Percentiles rank a stretch among this genome's conserved stretches.
phyloP scores from a whole-genome alignment of 2,888 invertebrate species.

The Artemia sinica region DNA sequence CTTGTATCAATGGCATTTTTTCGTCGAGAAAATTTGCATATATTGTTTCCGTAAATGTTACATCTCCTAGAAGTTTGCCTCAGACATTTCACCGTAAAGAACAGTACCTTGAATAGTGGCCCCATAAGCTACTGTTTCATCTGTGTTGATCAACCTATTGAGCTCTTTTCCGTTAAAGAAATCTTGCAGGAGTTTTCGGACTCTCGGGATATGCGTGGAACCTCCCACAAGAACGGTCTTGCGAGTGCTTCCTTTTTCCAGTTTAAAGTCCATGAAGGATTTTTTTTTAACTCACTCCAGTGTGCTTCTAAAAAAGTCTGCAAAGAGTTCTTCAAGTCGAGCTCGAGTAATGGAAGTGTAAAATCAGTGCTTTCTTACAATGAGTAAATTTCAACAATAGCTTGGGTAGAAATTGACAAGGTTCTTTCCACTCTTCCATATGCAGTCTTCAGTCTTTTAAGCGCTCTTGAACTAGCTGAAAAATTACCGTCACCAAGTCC shows the following conservation, averaged over 20 bases:
- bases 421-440: constrained; percentile 77
- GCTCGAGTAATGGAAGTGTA: constrained; percentile 88
- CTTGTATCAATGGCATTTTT: no score
- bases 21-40: no score
- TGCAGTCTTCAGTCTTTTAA: constrained; percentile 76
- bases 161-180: constrained; percentile 3
- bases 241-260: not conserved
- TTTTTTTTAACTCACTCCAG: constrained; percentile 41
- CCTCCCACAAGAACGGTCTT: constrained; percentile 17
- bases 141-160: not conserved
- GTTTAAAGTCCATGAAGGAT: constrained; percentile 13
- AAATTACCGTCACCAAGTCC: constrained; percentile 62
- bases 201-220: not conserved
- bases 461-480: constrained; percentile 66
- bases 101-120: constrained; percentile 19
- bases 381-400: constrained; percentile 85
- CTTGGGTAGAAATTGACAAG: constrained; percentile 65
- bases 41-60: no score
- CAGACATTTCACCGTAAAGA: not conserved
- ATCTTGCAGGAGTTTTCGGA: constrained; percentile 10
- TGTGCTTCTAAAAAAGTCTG: constrained; percentile 61
- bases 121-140: constrained; percentile 18
- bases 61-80: no score
- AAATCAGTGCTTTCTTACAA: constrained; percentile 85
- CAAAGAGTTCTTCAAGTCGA: constrained; percentile 88